phyloP scores from a whole-genome alignment of 2,888 invertebrate species.

The Pachymerium ferrugineum region DNA sequence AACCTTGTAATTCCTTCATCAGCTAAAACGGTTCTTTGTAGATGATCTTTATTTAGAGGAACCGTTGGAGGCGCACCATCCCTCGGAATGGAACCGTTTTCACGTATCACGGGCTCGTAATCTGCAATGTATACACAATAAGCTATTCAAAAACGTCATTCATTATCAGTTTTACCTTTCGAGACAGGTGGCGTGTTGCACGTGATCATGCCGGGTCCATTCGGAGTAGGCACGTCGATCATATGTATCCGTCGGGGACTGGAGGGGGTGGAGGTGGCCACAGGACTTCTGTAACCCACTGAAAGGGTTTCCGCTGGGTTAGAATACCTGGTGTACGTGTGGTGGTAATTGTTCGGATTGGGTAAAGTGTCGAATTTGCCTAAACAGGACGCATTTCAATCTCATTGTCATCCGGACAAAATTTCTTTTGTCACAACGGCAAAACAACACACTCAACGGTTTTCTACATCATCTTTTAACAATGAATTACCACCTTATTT shows the following conservation, averaged over 20 bases:
- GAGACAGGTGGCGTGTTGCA: slow-evolving; percentile 31
- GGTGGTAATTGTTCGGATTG: slow-evolving; percentile 27
- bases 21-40: slow-evolving; percentile 24
- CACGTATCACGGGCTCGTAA: slow-evolving; percentile 32
- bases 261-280: slow-evolving; percentile 32
- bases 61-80: slow-evolving; percentile 28
- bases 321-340: slow-evolving; percentile 27
- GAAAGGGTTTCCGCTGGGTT: slow-evolving; percentile 24
- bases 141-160: too few species aligned
- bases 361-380: slow-evolving; percentile 27
- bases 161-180: slow-evolving; percentile 25
- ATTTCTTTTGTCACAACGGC: slow-evolving; percentile 5
- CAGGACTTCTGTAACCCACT: slow-evolving; percentile 34
- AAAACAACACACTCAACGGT: slow-evolving; percentile 24
- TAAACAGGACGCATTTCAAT: slow-evolving; percentile 25
- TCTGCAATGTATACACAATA: not conserved
- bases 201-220: slow-evolving; percentile 32
- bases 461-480: too few species aligned
- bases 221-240: slow-evolving; percentile 34
- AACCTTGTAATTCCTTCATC: slow-evolving; percentile 34
- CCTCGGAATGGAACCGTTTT: slow-evolving; percentile 32
- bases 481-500: not conserved
- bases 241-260: slow-evolving; percentile 33
- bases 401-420: not conserved
- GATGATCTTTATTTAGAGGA: slow-evolving; percentile 29